Percentiles rank a stretch among this genome's conserved stretches.
These are phyloP conservation scores for Indicator indicator DNA, from an alignment of 2,113 vertebrate genomes.

Conservation along the genomic window DNA sequence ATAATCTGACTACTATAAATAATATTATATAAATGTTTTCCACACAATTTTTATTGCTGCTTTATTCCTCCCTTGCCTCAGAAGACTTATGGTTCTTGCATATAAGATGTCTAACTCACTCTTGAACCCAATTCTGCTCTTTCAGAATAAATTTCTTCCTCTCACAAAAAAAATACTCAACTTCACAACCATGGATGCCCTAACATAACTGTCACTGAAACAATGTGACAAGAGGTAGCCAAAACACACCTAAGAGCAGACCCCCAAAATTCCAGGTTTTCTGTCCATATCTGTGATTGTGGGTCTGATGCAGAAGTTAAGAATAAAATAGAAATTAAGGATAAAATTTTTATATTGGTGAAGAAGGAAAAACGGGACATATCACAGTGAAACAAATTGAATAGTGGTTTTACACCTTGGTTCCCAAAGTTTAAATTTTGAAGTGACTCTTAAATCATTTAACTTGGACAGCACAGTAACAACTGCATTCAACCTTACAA, in stretches of 20 bases:
- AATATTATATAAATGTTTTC: neutral
- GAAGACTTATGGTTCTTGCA: neutral
- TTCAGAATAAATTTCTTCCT: neutral
- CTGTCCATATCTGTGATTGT: conserved; percentile 64
- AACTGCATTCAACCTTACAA: neutral
- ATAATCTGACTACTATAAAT: neutral
- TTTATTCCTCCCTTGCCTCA: neutral
- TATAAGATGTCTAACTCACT: neutral
- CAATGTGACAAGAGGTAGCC: conserved; percentile 53
- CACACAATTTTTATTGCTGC: neutral
- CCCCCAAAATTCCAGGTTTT: conserved; percentile 60
- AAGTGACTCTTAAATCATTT: neutral
- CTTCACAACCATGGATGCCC: neutral
- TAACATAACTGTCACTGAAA: conserved; percentile 41
- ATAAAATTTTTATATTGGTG: conserved; percentile 50
- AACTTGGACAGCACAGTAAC: neutral
- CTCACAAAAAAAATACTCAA: neutral
- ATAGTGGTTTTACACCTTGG: conserved; percentile 9
- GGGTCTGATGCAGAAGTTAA: conserved; percentile 54
- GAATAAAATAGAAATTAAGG: conserved; percentile 60
- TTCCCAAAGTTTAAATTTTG: neutral
- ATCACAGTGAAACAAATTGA: conserved; percentile 26
- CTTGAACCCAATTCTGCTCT: neutral
- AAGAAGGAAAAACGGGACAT: conserved; percentile 48
- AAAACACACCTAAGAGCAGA: conserved; percentile 64